phyloP scores from a whole-genome alignment of 1,140 invertebrate species.

The Akabosia matsudoensis region DNA sequence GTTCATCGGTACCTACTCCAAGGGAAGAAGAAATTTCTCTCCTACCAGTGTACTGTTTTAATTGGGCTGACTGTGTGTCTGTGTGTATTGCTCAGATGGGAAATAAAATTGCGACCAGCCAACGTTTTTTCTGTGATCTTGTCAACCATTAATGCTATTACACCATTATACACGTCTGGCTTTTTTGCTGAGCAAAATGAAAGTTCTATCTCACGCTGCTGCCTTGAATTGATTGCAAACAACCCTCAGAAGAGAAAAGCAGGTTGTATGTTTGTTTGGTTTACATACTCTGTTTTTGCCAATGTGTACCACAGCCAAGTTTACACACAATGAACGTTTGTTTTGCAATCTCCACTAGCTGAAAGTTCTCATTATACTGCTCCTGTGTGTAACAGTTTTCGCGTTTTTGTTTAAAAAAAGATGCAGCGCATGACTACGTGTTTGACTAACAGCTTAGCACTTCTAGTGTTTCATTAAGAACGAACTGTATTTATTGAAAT shows the following conservation, averaged over 20 bases:
- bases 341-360: too few relatives aligned
- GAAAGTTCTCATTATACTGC: too few relatives aligned
- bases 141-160: constrained; percentile 22
- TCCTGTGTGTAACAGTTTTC: too few relatives aligned
- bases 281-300: too few relatives aligned
- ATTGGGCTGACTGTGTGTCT: constrained; percentile 30
- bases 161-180: constrained; percentile 16
- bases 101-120: constrained; percentile 32
- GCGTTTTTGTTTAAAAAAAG: background rate
- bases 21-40: background rate
- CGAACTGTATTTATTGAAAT: background rate
- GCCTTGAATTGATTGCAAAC: too few relatives aligned
- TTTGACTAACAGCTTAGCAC: background rate
- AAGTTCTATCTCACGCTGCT: too few relatives aligned
- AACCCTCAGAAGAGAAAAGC: too few relatives aligned
- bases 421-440: background rate
- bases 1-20: background rate
- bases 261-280: too few relatives aligned
- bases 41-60: constrained; percentile 15
- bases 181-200: background rate
- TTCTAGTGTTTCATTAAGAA: background rate
- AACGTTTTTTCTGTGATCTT: constrained; percentile 1
- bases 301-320: too few relatives aligned
- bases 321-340: too few relatives aligned
- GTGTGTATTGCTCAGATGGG: constrained; percentile 35